These are phyloP conservation scores for Orthonyx spaldingii DNA, from an alignment of 2,113 vertebrate species.

Conservation along the genomic window DNA sequence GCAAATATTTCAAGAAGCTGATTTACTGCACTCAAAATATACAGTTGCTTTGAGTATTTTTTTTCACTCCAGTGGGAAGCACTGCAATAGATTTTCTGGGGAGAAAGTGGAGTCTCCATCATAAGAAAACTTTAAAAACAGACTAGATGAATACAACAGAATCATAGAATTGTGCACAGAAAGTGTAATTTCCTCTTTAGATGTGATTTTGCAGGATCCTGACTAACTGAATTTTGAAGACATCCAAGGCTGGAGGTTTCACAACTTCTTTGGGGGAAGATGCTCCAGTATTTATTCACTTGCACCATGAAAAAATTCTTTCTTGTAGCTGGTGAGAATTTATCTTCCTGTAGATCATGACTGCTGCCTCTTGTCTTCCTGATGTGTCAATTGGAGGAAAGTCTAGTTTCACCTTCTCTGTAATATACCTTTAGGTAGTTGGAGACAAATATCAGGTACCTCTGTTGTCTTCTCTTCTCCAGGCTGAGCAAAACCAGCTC, in stretches of 20 bases:
- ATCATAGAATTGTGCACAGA: not conserved
- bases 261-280: not conserved
- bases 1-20: not conserved
- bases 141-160: not conserved
- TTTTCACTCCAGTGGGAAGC: not conserved
- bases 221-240: not conserved
- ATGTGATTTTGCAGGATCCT: not conserved
- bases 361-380: not conserved
- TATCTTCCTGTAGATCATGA: not conserved
- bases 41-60: not conserved
- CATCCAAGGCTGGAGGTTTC: not conserved
- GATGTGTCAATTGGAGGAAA: not conserved
- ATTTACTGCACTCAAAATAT: not conserved
- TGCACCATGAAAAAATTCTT: not conserved
- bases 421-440: not conserved
- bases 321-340: not conserved
- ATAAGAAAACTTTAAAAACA: not conserved
- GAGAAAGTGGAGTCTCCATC: not conserved
- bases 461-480: not conserved
- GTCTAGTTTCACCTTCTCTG: not conserved
- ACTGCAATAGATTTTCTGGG: not conserved
- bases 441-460: not conserved
- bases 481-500: not conserved
- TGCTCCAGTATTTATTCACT: fast-evolving
- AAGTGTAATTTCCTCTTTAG: not conserved